These are phyloP conservation scores for Dasyprocta punctata DNA, from an alignment of 2,113 vertebrate genomes.

Conservation along the genomic window DNA sequence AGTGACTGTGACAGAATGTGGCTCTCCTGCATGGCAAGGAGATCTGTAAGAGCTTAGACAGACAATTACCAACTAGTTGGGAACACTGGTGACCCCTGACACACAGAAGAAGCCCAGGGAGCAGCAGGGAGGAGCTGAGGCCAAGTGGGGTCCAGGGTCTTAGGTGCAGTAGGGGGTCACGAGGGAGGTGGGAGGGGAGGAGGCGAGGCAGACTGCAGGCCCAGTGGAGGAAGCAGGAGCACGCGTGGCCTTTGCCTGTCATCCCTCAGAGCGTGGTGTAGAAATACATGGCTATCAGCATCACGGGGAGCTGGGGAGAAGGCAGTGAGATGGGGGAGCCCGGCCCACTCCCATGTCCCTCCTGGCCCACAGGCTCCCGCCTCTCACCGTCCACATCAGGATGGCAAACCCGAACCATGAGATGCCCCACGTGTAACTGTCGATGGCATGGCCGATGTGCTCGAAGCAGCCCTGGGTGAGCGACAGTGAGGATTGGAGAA, in stretches of 20 bases:
- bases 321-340: neutral
- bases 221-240: neutral
- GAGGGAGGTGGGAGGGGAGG: neutral
- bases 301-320: conserved; percentile 82
- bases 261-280: conserved; percentile 80
- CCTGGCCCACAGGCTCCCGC: neutral
- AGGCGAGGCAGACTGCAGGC: neutral
- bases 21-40: neutral
- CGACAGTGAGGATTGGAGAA: neutral
- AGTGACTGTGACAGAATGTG: neutral
- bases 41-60: neutral
- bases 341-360: neutral
- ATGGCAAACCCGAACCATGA: conserved; percentile 91
- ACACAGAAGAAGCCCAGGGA: neutral
- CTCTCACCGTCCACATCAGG: conserved; percentile 88
- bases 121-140: neutral
- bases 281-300: conserved; percentile 86
- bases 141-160: neutral
- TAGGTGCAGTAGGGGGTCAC: no score
- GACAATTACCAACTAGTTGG: neutral
- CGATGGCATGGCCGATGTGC: conserved; percentile 85
- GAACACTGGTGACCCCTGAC: neutral
- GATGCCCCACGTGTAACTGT: conserved; percentile 88
- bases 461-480: conserved; percentile 84
- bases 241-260: fast-evolving